Evolutionary conservation across 1,140 invertebrate genomes (phyloP).

Genomic region (Palaemon carinicauda): DNA sequence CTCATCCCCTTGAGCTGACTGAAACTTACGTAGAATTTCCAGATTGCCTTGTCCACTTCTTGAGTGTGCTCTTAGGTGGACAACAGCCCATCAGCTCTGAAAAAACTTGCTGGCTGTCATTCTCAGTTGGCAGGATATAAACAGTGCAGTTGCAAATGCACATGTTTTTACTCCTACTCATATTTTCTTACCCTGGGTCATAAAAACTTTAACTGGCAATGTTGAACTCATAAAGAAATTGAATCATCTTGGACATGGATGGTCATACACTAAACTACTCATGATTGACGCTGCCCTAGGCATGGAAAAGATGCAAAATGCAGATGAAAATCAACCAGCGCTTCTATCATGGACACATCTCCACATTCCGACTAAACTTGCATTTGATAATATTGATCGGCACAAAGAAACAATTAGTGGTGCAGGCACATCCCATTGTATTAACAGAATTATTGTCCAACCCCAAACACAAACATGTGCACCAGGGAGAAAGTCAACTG

Average conservation of each 20-base stretch:
- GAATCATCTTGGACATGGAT: slow-evolving; percentile 1
- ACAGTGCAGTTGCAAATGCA: neutral
- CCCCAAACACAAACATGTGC: neutral
- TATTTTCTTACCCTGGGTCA: neutral
- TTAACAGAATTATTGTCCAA: slow-evolving; percentile 3
- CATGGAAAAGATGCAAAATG: neutral
- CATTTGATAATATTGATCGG: slow-evolving; percentile 18
- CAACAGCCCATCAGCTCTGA: too few relatives aligned
- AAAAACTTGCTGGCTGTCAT: too few relatives aligned
- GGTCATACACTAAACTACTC: neutral
- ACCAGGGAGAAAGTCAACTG: neutral
- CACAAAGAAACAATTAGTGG: neutral
- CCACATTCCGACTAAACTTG: neutral
- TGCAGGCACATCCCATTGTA: neutral
- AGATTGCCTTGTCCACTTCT: too few relatives aligned
- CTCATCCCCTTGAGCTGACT: too few relatives aligned
- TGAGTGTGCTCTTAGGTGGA: too few relatives aligned
- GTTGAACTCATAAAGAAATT: slow-evolving; percentile 16
- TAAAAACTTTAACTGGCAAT: slow-evolving; percentile 25
- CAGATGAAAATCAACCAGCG: neutral
- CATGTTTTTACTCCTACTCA: neutral
- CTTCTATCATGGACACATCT: neutral
- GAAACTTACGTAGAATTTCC: too few relatives aligned
- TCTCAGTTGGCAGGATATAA: too few relatives aligned
- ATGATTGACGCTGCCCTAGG: slow-evolving; percentile 19